Evolutionary conservation across 2,113 vertebrate genomes (phyloP).

Genomic region (Saimiri boliviensis): DNA sequence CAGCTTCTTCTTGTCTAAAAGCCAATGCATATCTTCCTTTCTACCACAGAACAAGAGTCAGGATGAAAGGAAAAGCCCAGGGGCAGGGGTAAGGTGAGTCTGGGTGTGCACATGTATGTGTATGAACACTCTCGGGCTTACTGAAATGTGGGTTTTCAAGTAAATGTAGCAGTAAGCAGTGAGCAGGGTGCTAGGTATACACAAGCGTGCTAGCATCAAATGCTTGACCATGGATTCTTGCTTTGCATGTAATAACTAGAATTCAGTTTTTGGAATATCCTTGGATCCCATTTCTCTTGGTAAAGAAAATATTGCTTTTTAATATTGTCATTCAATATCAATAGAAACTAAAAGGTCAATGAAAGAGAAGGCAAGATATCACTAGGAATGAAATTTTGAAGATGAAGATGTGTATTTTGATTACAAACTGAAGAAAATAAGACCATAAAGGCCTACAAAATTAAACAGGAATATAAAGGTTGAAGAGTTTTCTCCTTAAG

Average conservation of each 20-base stretch:
- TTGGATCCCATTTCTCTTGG: neutral
- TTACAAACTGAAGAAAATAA: neutral
- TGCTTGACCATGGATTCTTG: neutral
- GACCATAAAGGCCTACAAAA: neutral
- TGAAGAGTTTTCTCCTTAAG: neutral
- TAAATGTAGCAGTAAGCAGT: neutral
- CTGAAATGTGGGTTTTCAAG: neutral
- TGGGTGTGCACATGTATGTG: fast-evolving
- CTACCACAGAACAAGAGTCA: neutral
- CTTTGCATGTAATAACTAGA: neutral
- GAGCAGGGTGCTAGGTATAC: neutral
- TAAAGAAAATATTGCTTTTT: neutral
- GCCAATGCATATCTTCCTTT: neutral
- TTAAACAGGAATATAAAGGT: neutral
- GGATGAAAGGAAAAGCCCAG: neutral
- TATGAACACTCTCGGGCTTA: no score
- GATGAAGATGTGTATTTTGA: neutral
- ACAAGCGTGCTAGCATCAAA: neutral
- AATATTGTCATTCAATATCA: neutral
- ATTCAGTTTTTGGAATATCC: neutral
- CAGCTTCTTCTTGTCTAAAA: neutral
- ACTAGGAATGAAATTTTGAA: neutral
- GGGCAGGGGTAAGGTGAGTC: neutral
- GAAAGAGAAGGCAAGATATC: neutral
- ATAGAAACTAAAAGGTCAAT: neutral